Conservation (phyloP, 2,888 invertebrate species). For the Caenorhabditis sp. region DNA sequence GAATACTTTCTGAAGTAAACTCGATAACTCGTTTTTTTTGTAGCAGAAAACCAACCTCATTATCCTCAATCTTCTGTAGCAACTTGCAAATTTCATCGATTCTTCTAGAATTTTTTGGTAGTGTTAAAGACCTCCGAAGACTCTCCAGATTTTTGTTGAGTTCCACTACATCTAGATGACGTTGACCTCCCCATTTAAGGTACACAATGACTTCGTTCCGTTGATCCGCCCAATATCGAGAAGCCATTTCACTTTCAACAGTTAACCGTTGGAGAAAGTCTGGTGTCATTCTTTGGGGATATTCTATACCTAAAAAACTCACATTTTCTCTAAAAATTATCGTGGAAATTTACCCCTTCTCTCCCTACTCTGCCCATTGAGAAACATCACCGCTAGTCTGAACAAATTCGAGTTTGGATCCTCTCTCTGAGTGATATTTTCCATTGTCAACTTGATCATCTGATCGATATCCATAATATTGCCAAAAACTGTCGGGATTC, state of each 20-base stretch:
- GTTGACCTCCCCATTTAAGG: constrained; percentile 18
- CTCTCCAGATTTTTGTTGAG: constrained; percentile 21
- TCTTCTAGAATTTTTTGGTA: constrained; percentile 37
- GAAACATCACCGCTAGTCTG: constrained; percentile 36
- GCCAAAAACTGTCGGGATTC: constrained; percentile 46
- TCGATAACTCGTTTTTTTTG: neutral
- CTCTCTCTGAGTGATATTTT: constrained; percentile 49
- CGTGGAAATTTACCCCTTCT: neutral
- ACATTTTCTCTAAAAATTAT: neutral
- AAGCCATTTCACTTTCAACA: constrained; percentile 53
- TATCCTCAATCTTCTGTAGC: constrained; percentile 33
- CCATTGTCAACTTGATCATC: constrained; percentile 41
- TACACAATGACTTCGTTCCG: constrained; percentile 39
- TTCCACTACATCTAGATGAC: constrained; percentile 26
- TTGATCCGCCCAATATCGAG: constrained; percentile 47
- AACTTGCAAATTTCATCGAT: constrained; percentile 46
- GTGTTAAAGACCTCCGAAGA: constrained; percentile 21
- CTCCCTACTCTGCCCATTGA: constrained; percentile 22
- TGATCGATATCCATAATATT: constrained; percentile 55
- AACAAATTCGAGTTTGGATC: constrained; percentile 35
- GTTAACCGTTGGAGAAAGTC: constrained; percentile 41
- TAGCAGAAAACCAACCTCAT: constrained; percentile 19
- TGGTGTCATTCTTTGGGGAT: constrained; percentile 35
- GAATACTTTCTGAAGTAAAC: constrained; percentile 3
- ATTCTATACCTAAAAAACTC: constrained; percentile 11